phyloP scores from a whole-genome alignment of 64 coral and sea anemone genomes.

The Exaiptasia diaphana region DNA sequence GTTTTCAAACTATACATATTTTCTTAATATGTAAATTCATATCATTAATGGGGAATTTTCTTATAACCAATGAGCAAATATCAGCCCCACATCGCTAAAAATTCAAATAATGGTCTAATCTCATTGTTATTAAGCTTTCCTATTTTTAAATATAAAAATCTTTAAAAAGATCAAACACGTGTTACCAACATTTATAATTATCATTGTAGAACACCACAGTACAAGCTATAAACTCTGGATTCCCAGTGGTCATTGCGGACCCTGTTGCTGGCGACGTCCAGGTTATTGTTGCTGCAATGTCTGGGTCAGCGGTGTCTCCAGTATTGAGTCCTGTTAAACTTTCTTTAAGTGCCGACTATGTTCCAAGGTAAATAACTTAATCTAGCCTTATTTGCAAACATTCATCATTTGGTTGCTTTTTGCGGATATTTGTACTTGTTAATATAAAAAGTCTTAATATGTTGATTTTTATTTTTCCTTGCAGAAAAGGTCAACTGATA shows the following conservation, averaged over 20 bases:
- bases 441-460: not conserved
- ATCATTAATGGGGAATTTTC: too few relatives aligned
- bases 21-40: too few relatives aligned
- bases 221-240: conserved; percentile 7
- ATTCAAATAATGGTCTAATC: too few relatives aligned
- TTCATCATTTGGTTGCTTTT: not conserved
- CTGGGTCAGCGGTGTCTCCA: conserved; percentile 40
- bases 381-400: not conserved
- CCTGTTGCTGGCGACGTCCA: conserved; percentile 49
- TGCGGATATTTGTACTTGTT: not conserved
- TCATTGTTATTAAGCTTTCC: too few relatives aligned
- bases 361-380: conserved; percentile 59
- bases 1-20: too few relatives aligned
- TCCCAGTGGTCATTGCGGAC: conserved; percentile 59
- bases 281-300: conserved; percentile 58
- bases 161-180: too few relatives aligned
- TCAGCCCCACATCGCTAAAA: too few relatives aligned
- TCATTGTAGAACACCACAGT: conserved; percentile 79
- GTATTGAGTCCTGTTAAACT: conserved; percentile 57
- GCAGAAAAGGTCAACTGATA: conserved; percentile 81
- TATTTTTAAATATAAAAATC: too few relatives aligned
- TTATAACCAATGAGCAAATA: too few relatives aligned
- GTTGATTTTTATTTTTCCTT: not conserved
- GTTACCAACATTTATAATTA: too few relatives aligned
- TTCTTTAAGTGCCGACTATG: conserved; percentile 72